phyloP scores from a whole-genome alignment of 2,888 invertebrate species.

The Ichneumoninae sp. region DNA sequence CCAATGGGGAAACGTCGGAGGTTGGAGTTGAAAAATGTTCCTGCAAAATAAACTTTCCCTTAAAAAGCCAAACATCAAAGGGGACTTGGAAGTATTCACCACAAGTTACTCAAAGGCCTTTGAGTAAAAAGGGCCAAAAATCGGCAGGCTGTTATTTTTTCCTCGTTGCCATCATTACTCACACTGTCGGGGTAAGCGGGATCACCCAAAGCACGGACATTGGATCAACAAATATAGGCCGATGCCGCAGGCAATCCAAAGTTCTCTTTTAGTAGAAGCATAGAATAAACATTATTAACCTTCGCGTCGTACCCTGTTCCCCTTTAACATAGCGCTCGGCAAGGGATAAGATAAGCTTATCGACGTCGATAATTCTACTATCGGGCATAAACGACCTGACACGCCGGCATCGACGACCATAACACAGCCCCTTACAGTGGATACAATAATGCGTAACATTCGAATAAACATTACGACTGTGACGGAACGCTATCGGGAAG shows the following conservation, averaged over 20 bases:
- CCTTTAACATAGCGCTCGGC: background rate
- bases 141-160: background rate
- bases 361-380: constrained; percentile 40
- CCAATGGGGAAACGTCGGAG: too few species aligned
- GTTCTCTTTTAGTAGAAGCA: background rate
- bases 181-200: background rate
- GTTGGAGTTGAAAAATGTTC: too few species aligned
- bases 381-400: constrained; percentile 37
- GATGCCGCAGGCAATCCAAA: background rate
- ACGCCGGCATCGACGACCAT: constrained; percentile 28
- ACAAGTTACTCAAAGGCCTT: background rate
- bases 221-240: background rate
- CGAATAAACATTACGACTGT: background rate
- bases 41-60: background rate
- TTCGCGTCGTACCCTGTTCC: background rate
- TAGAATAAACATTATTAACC: background rate
- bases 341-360: constrained; percentile 60
- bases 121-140: background rate
- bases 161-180: background rate
- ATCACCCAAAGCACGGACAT: background rate
- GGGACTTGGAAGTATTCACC: background rate
- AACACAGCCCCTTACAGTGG: constrained; percentile 2
- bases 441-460: constrained; percentile 22
- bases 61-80: background rate
- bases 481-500: background rate